Evolutionary conservation across 2,113 vertebrate genomes (phyloP), one percentile per base, ranked within the genome.

Genomic region (Noctilio leporinus): DNA sequence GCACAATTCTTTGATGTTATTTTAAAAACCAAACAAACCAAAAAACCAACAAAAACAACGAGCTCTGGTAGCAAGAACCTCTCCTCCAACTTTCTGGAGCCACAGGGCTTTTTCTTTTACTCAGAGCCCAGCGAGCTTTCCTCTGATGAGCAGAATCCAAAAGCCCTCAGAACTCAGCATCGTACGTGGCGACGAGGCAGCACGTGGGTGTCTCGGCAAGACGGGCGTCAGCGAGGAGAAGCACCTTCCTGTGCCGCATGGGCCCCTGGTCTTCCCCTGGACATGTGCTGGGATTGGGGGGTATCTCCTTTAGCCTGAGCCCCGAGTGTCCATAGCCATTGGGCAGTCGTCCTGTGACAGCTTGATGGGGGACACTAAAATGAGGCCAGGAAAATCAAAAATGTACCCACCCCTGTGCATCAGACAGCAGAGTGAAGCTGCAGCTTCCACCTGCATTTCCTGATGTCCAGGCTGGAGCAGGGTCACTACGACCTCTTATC

Each of bases 171-270:
- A 55, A 10, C 47, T 43, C 35, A 40, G 1, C 5, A 65, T 53
- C 77, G n/a, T 43, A 26, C 62, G 35, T 45, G 2, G 10, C 24
- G 57, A 3, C 5, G 5, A 15, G 70, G 28, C 26, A 33, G n/a
- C 9, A 14, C 0, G 35, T 12, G 19, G 28, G 26, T 3, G 17
- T 17, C 65, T 72, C 53, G 0, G 33, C 26, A 24, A 38, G 51
- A 49, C 1, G 0, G 7, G 47, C 24, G 12, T 43, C 3, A 5
- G 11, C 1, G 0, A 53, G 47, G 30, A 12, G 45, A 49, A n/a
- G 28, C 76, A 28, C 45, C 70, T 16, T 45, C 40, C 28, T 15
- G 40, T 3, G 40, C n/a, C 22, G 1, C 16, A 51, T 55, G 51
- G 51, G 4, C 76, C 14, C 51, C 33, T 30, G 19, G 84, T 45